These are phyloP conservation scores for Amphiprion percula DNA, from an alignment of 2,113 vertebrate species.

Conservation along the genomic window DNA sequence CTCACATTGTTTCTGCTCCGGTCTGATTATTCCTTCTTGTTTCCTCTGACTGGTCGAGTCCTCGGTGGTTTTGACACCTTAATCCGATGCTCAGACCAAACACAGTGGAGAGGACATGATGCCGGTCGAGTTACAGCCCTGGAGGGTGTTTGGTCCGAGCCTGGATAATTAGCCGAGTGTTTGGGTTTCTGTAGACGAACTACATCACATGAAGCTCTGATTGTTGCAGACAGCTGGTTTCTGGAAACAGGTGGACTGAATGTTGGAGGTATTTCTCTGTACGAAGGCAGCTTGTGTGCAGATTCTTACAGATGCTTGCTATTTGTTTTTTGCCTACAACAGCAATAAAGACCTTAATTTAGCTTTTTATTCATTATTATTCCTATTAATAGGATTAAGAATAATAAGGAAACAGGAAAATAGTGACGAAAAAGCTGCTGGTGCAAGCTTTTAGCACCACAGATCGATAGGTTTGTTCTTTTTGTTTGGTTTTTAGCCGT, in stretches of 20 bases:
- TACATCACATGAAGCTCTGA: background rate
- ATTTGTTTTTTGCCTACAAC: too few species aligned
- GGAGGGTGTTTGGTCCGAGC: conserved; percentile 43
- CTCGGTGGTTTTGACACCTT: conserved; percentile 71
- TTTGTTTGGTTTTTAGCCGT: too few species aligned
- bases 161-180: conserved; percentile 54
- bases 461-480: too few species aligned
- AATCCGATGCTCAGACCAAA: conserved; percentile 72
- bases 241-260: conserved; percentile 39
- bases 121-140: conserved; percentile 8
- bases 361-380: too few species aligned
- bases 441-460: too few species aligned
- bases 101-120: conserved; percentile 2
- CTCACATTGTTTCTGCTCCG: conserved; percentile 50
- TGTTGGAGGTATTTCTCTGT: background rate
- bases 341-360: too few species aligned
- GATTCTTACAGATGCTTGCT: too few species aligned
- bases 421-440: too few species aligned
- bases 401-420: too few species aligned
- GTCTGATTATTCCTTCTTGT: conserved; percentile 48
- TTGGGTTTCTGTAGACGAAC: conserved; percentile 45
- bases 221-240: conserved; percentile 31
- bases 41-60: conserved; percentile 41
- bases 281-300: background rate
- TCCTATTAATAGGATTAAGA: too few species aligned